A percentile compares a stretch with the other conserved stretches of the same genome.
Evolutionary conservation across 92 coral and sea anemone genomes (phyloP).

Genomic region (Phenganax subtilis): DNA sequence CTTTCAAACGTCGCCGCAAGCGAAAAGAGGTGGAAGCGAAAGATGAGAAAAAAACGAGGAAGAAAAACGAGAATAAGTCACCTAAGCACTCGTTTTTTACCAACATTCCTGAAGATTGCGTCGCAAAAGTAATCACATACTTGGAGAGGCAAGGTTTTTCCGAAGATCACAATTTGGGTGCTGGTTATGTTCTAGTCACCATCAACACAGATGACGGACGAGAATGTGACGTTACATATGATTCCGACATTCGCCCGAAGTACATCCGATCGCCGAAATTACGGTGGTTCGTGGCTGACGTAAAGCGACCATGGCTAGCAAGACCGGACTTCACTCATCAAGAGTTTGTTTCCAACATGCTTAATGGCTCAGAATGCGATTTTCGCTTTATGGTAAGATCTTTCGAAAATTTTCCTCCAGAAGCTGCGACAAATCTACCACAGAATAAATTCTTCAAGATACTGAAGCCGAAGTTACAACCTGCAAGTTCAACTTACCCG

Average conservation of each 20-base stretch:
- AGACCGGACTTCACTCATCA: conserved; percentile 40
- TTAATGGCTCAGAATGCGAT: conserved; percentile 86
- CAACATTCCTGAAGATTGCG: conserved; percentile 21
- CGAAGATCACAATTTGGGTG: conserved; percentile 1
- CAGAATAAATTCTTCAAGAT: conserved; percentile 69
- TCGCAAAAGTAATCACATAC: conserved; percentile 10
- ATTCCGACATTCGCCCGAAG: conserved; percentile 23
- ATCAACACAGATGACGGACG: conserved; percentile 32
- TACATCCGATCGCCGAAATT: conserved; percentile 63
- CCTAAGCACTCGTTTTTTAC: conserved; percentile 39
- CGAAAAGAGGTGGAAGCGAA: conserved; percentile 3
- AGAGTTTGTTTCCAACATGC: conserved; percentile 39
- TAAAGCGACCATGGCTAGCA: conserved; percentile 78
- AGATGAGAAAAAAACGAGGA: conserved; percentile 2
- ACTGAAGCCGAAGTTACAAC: conserved; percentile 52
- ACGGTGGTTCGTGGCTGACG: conserved; percentile 90
- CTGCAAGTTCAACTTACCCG: conserved; percentile 42
- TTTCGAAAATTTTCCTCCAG: conserved; percentile 13
- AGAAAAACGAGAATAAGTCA: conserved; percentile 27
- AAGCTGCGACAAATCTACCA: conserved; percentile 62
- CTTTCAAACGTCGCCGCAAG: conserved; percentile 5
- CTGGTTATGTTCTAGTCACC: conserved; percentile 27
- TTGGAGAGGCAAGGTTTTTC: conserved; percentile 28
- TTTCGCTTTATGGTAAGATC: conserved; percentile 66
- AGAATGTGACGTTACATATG: conserved; percentile 36